A percentile compares a stretch with the other conserved stretches of the same genome.
Conservation (phyloP, 1,140 invertebrate genomes). For the Hetaerina americana region DNA sequence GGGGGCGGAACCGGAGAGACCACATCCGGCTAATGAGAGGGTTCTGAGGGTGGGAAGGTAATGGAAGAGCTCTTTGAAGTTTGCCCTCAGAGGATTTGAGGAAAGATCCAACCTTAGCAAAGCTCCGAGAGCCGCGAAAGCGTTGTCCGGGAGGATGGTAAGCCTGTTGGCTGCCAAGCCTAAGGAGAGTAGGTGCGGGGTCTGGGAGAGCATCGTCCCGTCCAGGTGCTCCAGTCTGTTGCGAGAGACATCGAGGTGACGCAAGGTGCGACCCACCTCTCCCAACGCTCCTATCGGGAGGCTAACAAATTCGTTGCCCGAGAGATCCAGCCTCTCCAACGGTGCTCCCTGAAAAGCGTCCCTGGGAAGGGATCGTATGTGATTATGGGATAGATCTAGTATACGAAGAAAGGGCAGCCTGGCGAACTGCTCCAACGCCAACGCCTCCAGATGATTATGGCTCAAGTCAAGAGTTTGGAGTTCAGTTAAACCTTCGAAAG, state of each 20-base stretch:
- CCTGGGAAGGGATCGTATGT: conserved; percentile 55
- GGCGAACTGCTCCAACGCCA: conserved; percentile 71
- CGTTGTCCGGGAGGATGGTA: conserved; percentile 74
- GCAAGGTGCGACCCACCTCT: conserved; percentile 58
- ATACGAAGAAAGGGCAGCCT: conserved; percentile 59
- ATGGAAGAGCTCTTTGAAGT: conserved; percentile 81
- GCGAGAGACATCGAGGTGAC: conserved; percentile 59
- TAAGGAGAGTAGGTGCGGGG: conserved; percentile 61
- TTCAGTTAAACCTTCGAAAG: conserved; percentile 42
- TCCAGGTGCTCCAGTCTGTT: conserved; percentile 80
- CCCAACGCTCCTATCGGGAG: conserved; percentile 55
- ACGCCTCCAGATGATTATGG: conserved; percentile 56
- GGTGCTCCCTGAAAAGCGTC: conserved; percentile 68
- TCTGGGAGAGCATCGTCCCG: conserved; percentile 71
- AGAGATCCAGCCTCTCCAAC: conserved; percentile 65
- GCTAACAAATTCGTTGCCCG: conserved; percentile 60
- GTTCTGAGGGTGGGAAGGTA: conserved; percentile 66
- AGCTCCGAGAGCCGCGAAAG: conserved; percentile 61
- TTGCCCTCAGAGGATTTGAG: conserved; percentile 65
- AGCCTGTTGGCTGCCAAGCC: conserved; percentile 69
- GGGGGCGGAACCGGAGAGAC: conserved; percentile 52
- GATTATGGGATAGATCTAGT: conserved; percentile 61
- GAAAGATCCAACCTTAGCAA: conserved; percentile 67
- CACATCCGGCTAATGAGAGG: conserved; percentile 58
- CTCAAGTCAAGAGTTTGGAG: conserved; percentile 69